Conservation (phyloP, 1,140 invertebrate genomes). For the Drosophila kurseongensis region DNA sequence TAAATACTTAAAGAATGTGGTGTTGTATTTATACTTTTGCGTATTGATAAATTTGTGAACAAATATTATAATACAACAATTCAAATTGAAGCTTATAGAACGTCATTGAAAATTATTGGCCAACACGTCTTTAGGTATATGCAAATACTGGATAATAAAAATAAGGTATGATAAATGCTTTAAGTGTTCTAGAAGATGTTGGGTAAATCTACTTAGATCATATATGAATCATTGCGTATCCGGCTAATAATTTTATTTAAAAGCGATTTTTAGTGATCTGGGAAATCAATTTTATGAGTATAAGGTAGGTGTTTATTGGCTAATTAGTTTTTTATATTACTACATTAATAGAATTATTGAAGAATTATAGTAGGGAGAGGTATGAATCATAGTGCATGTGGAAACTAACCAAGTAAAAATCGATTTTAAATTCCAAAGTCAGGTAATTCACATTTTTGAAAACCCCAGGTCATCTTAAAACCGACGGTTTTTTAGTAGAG, state of each 20-base stretch:
- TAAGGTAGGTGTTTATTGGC: too few species aligned
- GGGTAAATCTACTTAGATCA: background rate
- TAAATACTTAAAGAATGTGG: too few species aligned
- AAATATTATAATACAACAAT: too few species aligned
- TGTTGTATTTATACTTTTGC: too few species aligned
- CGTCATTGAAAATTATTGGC: too few species aligned
- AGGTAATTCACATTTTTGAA: background rate
- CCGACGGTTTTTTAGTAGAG: slow-evolving; percentile 19
- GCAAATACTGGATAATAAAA: background rate
- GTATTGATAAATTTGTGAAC: too few species aligned
- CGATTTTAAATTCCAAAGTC: background rate
- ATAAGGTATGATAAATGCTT: too few species aligned
- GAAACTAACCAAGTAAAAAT: too few species aligned
- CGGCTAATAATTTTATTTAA: background rate
- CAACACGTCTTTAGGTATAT: too few species aligned
- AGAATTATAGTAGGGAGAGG: background rate
- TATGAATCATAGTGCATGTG: background rate
- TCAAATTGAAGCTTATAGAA: too few species aligned
- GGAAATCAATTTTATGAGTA: background rate
- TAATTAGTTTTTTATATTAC: too few species aligned
- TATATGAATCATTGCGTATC: background rate
- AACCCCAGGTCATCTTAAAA: background rate
- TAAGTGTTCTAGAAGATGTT: background rate
- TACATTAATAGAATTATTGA: too few species aligned
- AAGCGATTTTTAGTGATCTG: background rate